phyloP scores from a whole-genome alignment of 1,140 invertebrate genomes.

The Tribolium castaneum region DNA sequence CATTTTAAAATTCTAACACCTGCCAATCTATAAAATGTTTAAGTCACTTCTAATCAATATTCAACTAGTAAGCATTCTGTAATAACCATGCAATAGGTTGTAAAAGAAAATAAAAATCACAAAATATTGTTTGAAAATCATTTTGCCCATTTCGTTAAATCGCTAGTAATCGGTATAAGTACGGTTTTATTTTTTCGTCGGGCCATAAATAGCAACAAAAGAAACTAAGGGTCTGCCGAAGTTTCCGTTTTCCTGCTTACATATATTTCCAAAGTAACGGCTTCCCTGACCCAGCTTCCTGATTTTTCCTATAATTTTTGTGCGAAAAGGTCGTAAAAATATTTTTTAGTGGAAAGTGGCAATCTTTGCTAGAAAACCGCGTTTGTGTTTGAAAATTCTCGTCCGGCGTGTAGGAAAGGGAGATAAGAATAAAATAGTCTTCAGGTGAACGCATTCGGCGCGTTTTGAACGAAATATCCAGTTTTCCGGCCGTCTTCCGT shows the following conservation, averaged over 20 bases:
- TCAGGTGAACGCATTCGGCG: not conserved
- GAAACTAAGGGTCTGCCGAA: not conserved
- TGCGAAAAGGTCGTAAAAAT: not conserved
- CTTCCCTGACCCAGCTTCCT: not conserved
- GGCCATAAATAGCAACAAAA: not conserved
- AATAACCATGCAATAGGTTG: too few relatives aligned
- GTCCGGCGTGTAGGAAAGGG: not conserved
- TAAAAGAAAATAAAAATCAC: too few relatives aligned
- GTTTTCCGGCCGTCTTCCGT: conserved; percentile 3
- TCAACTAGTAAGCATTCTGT: too few relatives aligned
- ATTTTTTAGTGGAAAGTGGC: not conserved
- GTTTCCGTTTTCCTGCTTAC: not conserved
- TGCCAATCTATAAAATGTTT: not conserved
- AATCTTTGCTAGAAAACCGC: not conserved
- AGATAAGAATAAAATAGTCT: not conserved
- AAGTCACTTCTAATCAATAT: too few relatives aligned
- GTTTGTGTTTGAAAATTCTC: not conserved
- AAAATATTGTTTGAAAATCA: too few relatives aligned
- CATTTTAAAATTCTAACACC: not conserved
- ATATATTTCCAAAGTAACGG: not conserved
- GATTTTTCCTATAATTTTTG: not conserved
- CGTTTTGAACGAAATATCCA: not conserved
- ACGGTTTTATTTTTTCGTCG: not conserved
- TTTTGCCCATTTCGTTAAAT: too few relatives aligned
- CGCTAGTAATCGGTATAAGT: not conserved